Base-by-base conservation (phyloP, 2,888 invertebrate genomes). In the Himalopsyche kuldschensis region DNA sequence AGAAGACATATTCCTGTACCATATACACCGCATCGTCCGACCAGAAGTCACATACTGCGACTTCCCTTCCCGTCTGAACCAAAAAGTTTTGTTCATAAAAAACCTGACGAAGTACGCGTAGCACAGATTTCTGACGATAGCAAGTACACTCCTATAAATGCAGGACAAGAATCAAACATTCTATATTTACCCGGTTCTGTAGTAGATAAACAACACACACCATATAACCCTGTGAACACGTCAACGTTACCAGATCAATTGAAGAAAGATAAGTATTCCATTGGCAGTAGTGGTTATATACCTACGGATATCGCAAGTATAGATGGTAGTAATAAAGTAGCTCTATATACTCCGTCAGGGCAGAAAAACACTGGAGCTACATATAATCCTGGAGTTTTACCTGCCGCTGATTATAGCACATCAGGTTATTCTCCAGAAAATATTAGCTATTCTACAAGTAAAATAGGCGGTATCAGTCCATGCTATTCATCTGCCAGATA, bases 1-100 rank as follows among this genome's bases (percentile, higher is more conserved):
- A 90, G 88, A 86, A 89, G 90, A 87, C 92, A 92, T 87, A 92
- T 92, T 87, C 92, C 92, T 80, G 91, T 92, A 77, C 92, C 92
- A 35, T 92, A 92, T 82, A 92, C 92, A 24, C 92, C 92, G 6
- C 89, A 91, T 85, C 91, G 92, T 87, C 92, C 92, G 32, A 76
- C 82, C 3, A 82, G 82, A 75, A 78, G 77, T 63, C 82, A 80
- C n/a, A 78, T 80, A n/a, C n/a, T 78, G 27, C 63, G 84, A 81
- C 31, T 75, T 6, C 46, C 84, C 10, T 31, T 31, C 4, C 81
- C 76, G 17, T 75, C 69, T 10, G 82, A 82, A 78, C 55, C 55
- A 30, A 81, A 81, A 24, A 81, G 27, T 10, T 46, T 48, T 63
- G 3, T 69, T 69, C 27, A 69, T 30, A 69, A 69, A 27, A 69